Percentiles rank a stretch among this genome's conserved stretches.
Evolutionary conservation across 2,888 invertebrate species (phyloP).

Genomic region (Eupithecia exiguata): DNA sequence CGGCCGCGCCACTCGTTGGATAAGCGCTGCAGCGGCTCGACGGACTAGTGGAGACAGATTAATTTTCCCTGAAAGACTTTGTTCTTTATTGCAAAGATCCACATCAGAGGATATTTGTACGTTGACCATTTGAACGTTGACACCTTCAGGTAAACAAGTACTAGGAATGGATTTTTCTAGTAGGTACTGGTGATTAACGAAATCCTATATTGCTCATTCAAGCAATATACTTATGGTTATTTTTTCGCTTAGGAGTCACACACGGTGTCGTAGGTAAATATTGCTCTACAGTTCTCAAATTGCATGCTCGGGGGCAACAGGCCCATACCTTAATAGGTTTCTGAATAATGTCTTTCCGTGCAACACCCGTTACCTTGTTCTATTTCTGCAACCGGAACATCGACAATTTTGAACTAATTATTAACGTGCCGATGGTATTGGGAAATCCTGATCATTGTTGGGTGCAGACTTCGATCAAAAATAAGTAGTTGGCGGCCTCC

Average conservation of each 20-base stretch:
- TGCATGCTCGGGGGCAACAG: neutral
- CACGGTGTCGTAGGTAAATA: neutral
- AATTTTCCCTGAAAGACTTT: no score
- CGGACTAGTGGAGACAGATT: no score
- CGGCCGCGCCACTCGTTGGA: no score
- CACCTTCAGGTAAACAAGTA: neutral
- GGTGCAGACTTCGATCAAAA: no score
- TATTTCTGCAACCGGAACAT: slow-evolving; percentile 63
- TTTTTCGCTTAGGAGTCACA: neutral
- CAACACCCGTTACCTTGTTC: slow-evolving; percentile 60
- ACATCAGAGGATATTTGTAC: neutral
- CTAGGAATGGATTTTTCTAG: no score
- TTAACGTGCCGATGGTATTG: slow-evolving; percentile 39
- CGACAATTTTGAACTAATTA: slow-evolving; percentile 58
- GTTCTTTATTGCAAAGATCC: no score
- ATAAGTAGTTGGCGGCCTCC: no score
- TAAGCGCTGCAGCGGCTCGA: no score
- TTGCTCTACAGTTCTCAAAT: neutral
- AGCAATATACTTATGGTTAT: neutral
- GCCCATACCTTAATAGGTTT: neutral
- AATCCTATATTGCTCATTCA: neutral
- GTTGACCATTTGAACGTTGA: neutral
- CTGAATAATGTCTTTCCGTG: slow-evolving; percentile 43
- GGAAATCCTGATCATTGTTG: slow-evolving; percentile 41
- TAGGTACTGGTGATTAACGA: neutral